Evolutionary conservation across 2,797 vertebrate species (phyloP).

Genomic region (Dendrocincla tyrannina): DNA sequence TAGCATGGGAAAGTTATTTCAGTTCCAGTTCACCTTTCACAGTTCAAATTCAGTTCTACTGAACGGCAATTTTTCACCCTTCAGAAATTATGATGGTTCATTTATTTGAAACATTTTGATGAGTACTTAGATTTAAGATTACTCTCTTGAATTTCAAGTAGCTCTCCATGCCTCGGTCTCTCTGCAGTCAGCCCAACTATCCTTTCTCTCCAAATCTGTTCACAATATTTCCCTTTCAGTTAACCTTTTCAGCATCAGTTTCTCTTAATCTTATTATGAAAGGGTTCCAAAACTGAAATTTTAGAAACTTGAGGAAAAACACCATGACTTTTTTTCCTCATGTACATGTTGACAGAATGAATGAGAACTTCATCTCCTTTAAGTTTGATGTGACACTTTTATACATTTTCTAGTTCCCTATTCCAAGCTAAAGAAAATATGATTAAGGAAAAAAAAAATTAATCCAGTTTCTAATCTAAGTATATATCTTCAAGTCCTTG

Average conservation of each 20-base stretch:
- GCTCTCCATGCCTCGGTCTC: neutral
- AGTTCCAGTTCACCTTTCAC: constrained; percentile 24
- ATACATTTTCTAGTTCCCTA: neutral
- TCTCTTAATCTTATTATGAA: neutral
- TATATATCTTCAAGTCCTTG: neutral
- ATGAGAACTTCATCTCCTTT: neutral
- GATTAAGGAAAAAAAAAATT: neutral
- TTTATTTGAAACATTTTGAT: neutral
- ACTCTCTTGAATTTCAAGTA: neutral
- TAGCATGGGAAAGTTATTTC: neutral
- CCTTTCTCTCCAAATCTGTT: neutral
- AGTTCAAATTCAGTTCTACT: neutral
- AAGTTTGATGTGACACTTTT: neutral
- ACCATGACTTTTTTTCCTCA: neutral
- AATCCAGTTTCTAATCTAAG: neutral
- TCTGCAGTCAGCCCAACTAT: neutral
- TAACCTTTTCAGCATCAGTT: neutral
- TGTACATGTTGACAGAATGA: neutral
- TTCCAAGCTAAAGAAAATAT: neutral
- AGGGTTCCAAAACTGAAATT: neutral
- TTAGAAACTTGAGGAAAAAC: neutral
- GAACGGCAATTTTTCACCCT: neutral
- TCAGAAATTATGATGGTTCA: neutral
- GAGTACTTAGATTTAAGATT: neutral
- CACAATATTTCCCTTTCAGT: neutral